phyloP scores from a whole-genome alignment of 2,888 invertebrate species.

The Limenitis camilla region DNA sequence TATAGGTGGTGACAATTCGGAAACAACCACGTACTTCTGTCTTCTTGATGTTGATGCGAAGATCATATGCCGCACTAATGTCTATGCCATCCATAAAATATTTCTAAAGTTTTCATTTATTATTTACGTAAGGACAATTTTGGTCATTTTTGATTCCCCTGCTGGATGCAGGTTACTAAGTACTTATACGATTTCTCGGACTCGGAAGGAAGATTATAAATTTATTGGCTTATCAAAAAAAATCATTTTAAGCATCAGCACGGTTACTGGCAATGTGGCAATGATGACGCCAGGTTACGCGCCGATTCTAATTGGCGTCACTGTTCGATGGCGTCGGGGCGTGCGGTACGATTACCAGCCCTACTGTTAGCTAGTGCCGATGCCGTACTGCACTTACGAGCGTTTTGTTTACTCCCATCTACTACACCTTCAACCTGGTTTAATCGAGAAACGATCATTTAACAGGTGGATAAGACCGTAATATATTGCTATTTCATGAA shows the following conservation, averaged over 20 bases:
- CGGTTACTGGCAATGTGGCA: constrained; percentile 15
- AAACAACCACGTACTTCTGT: no score
- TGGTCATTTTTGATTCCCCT: no score
- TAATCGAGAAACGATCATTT: constrained; percentile 5
- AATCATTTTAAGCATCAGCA: constrained; percentile 19
- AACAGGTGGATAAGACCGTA: neutral
- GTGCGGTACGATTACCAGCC: constrained; percentile 33
- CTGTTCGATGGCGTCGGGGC: constrained; percentile 52
- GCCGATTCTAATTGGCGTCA: constrained; percentile 56
- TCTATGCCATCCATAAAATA: no score
- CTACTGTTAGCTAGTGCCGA: constrained; percentile 20
- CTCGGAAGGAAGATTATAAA: neutral
- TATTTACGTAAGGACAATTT: no score
- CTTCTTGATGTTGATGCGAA: no score
- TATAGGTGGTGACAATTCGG: no score
- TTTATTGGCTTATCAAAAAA: neutral
- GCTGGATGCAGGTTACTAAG: no score
- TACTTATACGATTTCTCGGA: neutral
- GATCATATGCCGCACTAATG: no score
- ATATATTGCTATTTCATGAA: neutral
- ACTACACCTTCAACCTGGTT: constrained; percentile 4
- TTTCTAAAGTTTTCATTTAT: no score
- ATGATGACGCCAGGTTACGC: constrained; percentile 39
- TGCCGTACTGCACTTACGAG: no score
- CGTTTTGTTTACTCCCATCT: constrained; percentile 13